Base-by-base conservation (phyloP, 2,113 vertebrate genomes). In the Otis tarda region DNA sequence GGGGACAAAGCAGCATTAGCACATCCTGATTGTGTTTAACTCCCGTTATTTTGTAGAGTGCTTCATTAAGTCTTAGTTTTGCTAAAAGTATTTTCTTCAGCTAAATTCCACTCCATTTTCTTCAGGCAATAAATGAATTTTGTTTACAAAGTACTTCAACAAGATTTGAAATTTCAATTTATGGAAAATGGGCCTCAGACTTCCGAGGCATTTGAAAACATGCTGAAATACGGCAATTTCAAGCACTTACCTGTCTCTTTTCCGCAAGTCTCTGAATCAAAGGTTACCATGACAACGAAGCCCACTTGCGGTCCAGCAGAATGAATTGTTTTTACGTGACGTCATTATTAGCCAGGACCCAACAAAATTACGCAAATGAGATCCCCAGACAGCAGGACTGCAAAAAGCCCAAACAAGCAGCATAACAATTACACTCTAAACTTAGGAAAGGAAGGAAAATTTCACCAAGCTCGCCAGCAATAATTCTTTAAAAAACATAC, bases 221-320 rank as follows among this genome's bases (percentile, higher is more conserved):
- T 30, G 45, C 87, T 96, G 94, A 93, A 96, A 97, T 39, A 43
- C 21, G 53, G 87, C 97, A 97, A 96, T 97, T 97, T 94, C 78
- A 70, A 77, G 78, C 94, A 95, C 82, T 97, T 97, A 96, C 96
- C 93, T 95, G 75, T 83, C 84, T 92, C 83, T 43, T 93, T 90
- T 73, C 82, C 4, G 17, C 83, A 30, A 89, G 81, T 33, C 87
- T 96, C 81, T 8, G 3, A 96, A 91, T 90, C 93, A 94, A 95
- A 96, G 74, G 96, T 95, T 96, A 11, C 95, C 95, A 94, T 93
- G 94, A 59, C 95, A 35, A 97, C 77, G 0, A 73, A 96, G 77
- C 86, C 95, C 95, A 96, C 91, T 96, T 84, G 91, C 21, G 0
- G 94, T 69, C 93, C 91, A 27, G 89, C 83, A 89, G 59, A 47